Evolutionary conservation across 2,113 vertebrate genomes (phyloP).

Genomic region (Prinia subflava): DNA sequence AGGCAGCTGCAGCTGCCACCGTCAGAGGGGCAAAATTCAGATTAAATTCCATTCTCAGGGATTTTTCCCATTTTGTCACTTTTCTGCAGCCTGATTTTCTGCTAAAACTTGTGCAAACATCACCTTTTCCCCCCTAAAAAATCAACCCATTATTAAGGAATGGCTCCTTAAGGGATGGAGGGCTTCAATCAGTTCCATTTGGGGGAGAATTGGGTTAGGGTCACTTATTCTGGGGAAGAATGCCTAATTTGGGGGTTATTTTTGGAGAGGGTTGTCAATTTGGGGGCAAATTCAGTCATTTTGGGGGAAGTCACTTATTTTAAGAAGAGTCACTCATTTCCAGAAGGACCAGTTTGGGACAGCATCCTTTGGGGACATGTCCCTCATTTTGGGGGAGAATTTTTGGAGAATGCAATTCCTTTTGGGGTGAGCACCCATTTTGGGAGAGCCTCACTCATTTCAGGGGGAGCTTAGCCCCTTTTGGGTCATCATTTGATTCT

Average conservation of each 20-base stretch:
- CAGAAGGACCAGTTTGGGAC: background rate
- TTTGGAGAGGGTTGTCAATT: background rate
- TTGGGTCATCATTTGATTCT: background rate
- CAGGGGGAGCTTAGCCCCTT: background rate
- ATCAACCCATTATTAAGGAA: background rate
- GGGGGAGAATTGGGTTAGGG: background rate
- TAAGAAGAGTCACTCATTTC: background rate
- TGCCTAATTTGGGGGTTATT: background rate
- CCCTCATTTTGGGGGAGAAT: background rate
- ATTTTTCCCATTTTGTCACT: background rate
- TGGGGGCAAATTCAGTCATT: background rate
- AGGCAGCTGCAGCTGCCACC: background rate
- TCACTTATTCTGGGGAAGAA: background rate
- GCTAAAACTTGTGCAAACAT: background rate
- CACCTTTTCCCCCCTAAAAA: background rate
- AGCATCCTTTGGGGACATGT: background rate
- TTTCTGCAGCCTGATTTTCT: rapidly evolving
- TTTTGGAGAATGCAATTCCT: background rate
- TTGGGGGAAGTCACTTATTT: background rate
- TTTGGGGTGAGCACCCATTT: background rate
- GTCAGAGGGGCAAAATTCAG: background rate
- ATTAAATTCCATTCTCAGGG: background rate
- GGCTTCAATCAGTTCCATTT: rapidly evolving
- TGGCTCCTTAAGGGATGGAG: background rate
- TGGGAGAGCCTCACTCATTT: background rate